phyloP scores from a whole-genome alignment of 1,140 invertebrate genomes.

The Drosophila nigromelanica region DNA sequence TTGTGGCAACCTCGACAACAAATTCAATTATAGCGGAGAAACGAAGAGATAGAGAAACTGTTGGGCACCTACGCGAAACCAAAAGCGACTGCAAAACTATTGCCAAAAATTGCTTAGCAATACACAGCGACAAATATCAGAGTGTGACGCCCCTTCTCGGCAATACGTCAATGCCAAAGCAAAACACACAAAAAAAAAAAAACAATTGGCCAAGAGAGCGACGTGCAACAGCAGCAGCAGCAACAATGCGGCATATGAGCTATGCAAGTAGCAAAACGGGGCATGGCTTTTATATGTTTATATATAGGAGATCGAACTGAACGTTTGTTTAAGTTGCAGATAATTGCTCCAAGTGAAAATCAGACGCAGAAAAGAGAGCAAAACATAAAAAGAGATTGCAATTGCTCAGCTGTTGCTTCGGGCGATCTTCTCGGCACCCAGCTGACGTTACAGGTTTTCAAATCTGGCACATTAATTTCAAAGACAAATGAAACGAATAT shows the following conservation, averaged over 20 bases:
- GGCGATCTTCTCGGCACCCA: slow-evolving; percentile 49
- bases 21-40: slow-evolving; percentile 70
- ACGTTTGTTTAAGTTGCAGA: too few relatives aligned
- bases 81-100: slow-evolving; percentile 39
- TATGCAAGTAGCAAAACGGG: slow-evolving; percentile 46
- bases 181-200: slow-evolving; percentile 36
- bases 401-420: slow-evolving; percentile 60
- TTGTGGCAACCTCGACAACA: slow-evolving; percentile 65
- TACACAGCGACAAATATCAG: slow-evolving; percentile 76
- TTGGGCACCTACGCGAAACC: slow-evolving; percentile 48
- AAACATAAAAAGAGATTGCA: slow-evolving; percentile 42
- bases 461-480: slow-evolving; percentile 79
- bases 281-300: slow-evolving; percentile 41
- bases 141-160: slow-evolving; percentile 64
- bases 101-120: slow-evolving; percentile 56
- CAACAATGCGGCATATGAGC: slow-evolving; percentile 18
- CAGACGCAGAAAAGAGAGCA: slow-evolving; percentile 19
- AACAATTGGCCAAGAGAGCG: slow-evolving; percentile 64
- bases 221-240: slow-evolving; percentile 41
- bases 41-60: slow-evolving; percentile 32
- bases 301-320: too few relatives aligned
- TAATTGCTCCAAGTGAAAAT: slow-evolving; percentile 62
- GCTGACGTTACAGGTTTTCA: slow-evolving; percentile 74
- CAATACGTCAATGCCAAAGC: slow-evolving; percentile 63
- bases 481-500: slow-evolving; percentile 77